These are phyloP conservation scores for Oxygymnocypris stewartii DNA, from an alignment of 2,113 vertebrate genomes.

Conservation along the genomic window DNA sequence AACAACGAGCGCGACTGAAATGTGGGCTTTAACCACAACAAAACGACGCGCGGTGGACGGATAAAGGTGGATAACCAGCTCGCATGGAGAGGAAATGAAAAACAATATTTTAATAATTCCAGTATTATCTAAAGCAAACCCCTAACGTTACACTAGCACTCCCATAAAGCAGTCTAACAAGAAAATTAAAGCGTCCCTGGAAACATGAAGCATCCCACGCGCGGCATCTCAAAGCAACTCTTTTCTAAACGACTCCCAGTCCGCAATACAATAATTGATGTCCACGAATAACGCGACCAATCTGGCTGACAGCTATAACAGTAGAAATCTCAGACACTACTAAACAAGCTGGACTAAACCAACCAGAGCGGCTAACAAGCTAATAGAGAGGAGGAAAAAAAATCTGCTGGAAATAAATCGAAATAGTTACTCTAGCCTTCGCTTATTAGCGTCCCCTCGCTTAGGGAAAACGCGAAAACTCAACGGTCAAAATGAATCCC, in stretches of 20 bases:
- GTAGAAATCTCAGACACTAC: conserved; percentile 34
- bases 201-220: conserved; percentile 40
- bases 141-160: conserved; percentile 22
- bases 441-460: conserved; percentile 8
- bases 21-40: not conserved
- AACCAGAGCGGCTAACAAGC: conserved; percentile 71
- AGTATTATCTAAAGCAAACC: conserved; percentile 8
- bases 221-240: conserved; percentile 36
- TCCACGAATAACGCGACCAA: not conserved
- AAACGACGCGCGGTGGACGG: not conserved
- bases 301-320: conserved; percentile 16
- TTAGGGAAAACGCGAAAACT: not conserved
- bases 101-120: not conserved
- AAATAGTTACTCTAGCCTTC: conserved; percentile 30
- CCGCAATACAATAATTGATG: not conserved
- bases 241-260: conserved; percentile 29
- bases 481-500: not conserved
- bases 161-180: conserved; percentile 3
- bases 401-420: conserved; percentile 66
- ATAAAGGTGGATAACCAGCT: not conserved
- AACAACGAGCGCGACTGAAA: not conserved
- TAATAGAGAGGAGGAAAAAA: conserved; percentile 65
- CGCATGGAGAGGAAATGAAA: not conserved
- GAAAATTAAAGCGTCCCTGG: conserved; percentile 39
- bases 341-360: conserved; percentile 45